These are phyloP conservation scores for Clarias pachynema DNA, from an alignment of 2,797 vertebrate genomes.

Conservation along the genomic window DNA sequence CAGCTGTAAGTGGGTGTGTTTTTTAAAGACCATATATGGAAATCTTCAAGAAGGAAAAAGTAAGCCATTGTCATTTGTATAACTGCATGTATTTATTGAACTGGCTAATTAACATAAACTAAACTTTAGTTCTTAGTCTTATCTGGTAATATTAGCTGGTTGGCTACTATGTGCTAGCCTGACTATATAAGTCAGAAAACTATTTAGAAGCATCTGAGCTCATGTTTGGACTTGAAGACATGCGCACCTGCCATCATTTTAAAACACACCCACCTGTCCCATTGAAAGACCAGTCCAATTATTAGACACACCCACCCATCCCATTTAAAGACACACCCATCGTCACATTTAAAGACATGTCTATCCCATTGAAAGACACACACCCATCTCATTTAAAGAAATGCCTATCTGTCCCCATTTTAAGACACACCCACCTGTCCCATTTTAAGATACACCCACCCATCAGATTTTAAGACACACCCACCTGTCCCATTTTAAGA, in stretches of 20 bases:
- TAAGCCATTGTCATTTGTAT: not conserved
- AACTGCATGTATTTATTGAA: not conserved
- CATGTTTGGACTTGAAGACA: not conserved
- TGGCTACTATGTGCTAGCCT: not conserved
- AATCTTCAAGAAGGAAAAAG: not conserved
- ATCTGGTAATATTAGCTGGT: not conserved
- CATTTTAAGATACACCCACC: no score
- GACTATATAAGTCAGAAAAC: not conserved
- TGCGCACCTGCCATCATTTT: not conserved
- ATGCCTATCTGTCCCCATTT: not conserved
- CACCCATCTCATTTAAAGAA: not conserved
- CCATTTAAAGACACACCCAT: not conserved
- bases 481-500: not conserved
- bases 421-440: not conserved
- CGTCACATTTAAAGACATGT: not conserved
- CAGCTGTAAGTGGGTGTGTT: not conserved
- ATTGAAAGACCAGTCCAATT: not conserved
- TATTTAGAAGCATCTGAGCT: not conserved
- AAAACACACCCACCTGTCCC: not conserved
- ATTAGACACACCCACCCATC: not conserved
- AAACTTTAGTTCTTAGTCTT: not conserved
- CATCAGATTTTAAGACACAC: not conserved
- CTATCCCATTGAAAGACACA: no score
- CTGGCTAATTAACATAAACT: not conserved
- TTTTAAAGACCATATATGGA: not conserved